Evolutionary conservation across 2,888 invertebrate species (phyloP), one percentile per base, ranked within the genome.

Genomic region (Ernsta delagoae): DNA sequence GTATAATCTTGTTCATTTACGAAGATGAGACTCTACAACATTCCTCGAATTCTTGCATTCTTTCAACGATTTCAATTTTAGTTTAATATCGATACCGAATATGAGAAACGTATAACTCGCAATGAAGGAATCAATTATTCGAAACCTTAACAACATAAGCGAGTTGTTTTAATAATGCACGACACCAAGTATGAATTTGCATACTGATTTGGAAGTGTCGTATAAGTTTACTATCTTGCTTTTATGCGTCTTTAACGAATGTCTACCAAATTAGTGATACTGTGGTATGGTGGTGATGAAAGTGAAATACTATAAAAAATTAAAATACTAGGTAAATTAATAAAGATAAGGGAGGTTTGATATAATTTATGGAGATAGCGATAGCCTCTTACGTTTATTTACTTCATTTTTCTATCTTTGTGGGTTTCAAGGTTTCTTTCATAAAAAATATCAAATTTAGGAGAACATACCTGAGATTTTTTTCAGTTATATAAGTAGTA

Each of bases 11-110:
- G 83, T 77, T 76, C 76, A 6, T 73, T 73, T 75, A 70, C 77
- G 78, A 76, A 62, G 68, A 68, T 59, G 62, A 68, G 83, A 76
- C 85, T 81, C 80, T 82, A 82, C 83, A 84, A 84, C 87, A 90
- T 92, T 88, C 84, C 79, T 77, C 60, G 81, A 77, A 81, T 79
- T 34, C 34, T 34, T 56, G 56, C n/a, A 6, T 56, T 34, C 56
- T 34, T 56, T 34, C n/a, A 56, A 31, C 31, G 31, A 31, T 54
- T 54, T 8, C 9, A 54, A 54, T 54, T 54, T 54, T 54, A 31
- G 31, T 54, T 31, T 4, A n/a, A n/a, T n/a, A n/a, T n/a, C n/a
- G 45, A 45, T 50, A 16, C 50, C 50, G 7, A 50, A 50, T 50
- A 50, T 50, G 50, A 50, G 50, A 50, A 16, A 16, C 7, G 50